A percentile compares a stretch with the other conserved stretches of the same genome.
Evolutionary conservation across 1,140 invertebrate genomes (phyloP).

Genomic region (Saccostrea echinata): DNA sequence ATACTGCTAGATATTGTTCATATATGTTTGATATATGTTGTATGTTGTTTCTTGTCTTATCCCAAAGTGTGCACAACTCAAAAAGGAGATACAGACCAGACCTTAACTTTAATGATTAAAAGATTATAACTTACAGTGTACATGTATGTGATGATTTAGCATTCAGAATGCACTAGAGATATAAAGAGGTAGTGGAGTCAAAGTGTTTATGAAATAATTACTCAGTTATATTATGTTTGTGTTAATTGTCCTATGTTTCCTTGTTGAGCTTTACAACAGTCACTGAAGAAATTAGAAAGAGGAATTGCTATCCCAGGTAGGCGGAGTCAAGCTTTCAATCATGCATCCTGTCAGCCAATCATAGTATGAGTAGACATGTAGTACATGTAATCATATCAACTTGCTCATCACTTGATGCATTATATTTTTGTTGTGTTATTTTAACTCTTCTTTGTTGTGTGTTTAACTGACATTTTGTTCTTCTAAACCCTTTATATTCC

Average conservation of each 20-base stretch:
- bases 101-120: too few relatives aligned
- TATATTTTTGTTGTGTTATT: background rate
- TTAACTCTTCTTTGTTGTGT: slow-evolving; percentile 15
- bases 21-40: background rate
- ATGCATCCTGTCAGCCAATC: slow-evolving; percentile 27
- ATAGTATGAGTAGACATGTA: background rate
- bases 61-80: background rate
- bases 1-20: background rate
- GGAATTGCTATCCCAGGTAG: slow-evolving; percentile 15
- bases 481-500: background rate
- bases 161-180: too few relatives aligned
- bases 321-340: background rate
- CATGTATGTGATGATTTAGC: too few relatives aligned
- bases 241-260: slow-evolving; percentile 28
- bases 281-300: slow-evolving; percentile 18
- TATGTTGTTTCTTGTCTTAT: background rate
- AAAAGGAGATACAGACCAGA: too few relatives aligned
- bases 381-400: background rate
- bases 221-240: background rate
- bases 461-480: background rate
- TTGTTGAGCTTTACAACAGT: slow-evolving; percentile 37
- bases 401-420: background rate
- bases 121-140: too few relatives aligned
- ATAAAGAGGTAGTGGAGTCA: too few relatives aligned
- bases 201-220: too few relatives aligned